Conservation (phyloP, 2,113 vertebrate genomes). For the Rhegmatorhina hoffmannsi region DNA sequence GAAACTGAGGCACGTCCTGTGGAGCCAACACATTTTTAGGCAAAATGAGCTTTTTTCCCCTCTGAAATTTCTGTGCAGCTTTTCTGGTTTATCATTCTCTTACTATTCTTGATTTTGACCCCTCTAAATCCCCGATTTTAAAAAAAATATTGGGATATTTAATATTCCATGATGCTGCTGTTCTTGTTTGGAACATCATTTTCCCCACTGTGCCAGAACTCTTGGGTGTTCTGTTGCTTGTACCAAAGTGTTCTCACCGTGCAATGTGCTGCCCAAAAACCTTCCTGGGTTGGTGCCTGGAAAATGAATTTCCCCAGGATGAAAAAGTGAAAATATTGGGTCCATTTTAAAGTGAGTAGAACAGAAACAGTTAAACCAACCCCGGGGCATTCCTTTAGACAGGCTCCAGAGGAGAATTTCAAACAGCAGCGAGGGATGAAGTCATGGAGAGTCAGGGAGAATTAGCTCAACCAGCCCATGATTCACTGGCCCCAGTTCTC, state of each 20-base stretch:
- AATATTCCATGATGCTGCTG: neutral
- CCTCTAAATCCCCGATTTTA: neutral
- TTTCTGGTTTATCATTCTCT: neutral
- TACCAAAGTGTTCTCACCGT: neutral
- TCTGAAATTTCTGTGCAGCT: neutral
- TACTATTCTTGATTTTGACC: neutral
- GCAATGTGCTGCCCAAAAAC: neutral
- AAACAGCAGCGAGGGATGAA: conserved; percentile 37
- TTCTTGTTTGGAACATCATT: neutral
- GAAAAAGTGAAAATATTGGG: neutral
- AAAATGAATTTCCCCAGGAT: neutral
- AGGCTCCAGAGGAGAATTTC: conserved; percentile 17
- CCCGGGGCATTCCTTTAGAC: conserved; percentile 34
- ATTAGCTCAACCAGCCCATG: conserved; percentile 26
- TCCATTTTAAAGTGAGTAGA: conserved; percentile 6
- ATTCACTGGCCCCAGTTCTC: conserved; percentile 39
- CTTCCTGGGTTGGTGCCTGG: neutral
- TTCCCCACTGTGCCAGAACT: neutral
- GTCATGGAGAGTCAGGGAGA: conserved; percentile 36
- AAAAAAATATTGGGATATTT: neutral
- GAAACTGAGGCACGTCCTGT: neutral
- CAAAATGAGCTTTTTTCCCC: neutral
- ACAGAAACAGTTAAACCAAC: conserved; percentile 60
- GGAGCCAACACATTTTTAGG: neutral
- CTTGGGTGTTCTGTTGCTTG: neutral